These are phyloP conservation scores for Atta cephalotes DNA, from an alignment of 1,140 invertebrate species.

Conservation along the genomic window DNA sequence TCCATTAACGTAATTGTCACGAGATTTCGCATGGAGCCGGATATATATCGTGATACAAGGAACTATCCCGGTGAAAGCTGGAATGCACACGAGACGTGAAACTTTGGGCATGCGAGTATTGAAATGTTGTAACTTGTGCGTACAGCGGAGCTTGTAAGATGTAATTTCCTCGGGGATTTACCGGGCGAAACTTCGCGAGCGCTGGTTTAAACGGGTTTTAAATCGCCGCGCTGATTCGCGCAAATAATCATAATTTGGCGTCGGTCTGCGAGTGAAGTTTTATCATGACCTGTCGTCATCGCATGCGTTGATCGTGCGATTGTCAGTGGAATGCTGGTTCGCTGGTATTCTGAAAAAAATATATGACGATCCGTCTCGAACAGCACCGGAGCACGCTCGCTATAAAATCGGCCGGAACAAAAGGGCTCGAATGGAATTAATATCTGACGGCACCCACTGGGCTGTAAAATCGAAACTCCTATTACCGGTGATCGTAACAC, in stretches of 20 bases:
- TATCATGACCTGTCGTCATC: slow-evolving; percentile 38
- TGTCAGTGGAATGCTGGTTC: slow-evolving; percentile 40
- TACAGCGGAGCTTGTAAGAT: slow-evolving; percentile 52
- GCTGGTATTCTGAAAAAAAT: slow-evolving; percentile 52
- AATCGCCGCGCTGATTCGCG: slow-evolving; percentile 46
- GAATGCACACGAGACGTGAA: slow-evolving; percentile 48
- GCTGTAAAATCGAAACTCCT: slow-evolving; percentile 72
- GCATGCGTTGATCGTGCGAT: slow-evolving; percentile 52
- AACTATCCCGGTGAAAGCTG: slow-evolving; percentile 44
- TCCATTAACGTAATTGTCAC: slow-evolving; percentile 63
- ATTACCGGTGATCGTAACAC: slow-evolving; percentile 64
- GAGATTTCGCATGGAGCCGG: slow-evolving; percentile 52
- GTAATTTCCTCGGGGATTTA: slow-evolving; percentile 61
- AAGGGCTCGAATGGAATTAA: slow-evolving; percentile 71
- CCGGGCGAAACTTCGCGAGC: slow-evolving; percentile 20
- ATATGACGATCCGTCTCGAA: slow-evolving; percentile 50
- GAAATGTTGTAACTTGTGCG: slow-evolving; percentile 61
- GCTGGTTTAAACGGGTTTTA: slow-evolving; percentile 11
- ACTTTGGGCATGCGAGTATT: slow-evolving; percentile 58
- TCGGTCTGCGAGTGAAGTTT: slow-evolving; percentile 33
- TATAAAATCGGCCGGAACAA: slow-evolving; percentile 67
- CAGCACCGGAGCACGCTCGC: slow-evolving; percentile 14
- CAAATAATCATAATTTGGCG: slow-evolving; percentile 48
- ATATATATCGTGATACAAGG: slow-evolving; percentile 45
- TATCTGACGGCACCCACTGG: slow-evolving; percentile 61